phyloP scores from a whole-genome alignment of 2,888 invertebrate species.

The Arrhopalites spinosus region DNA sequence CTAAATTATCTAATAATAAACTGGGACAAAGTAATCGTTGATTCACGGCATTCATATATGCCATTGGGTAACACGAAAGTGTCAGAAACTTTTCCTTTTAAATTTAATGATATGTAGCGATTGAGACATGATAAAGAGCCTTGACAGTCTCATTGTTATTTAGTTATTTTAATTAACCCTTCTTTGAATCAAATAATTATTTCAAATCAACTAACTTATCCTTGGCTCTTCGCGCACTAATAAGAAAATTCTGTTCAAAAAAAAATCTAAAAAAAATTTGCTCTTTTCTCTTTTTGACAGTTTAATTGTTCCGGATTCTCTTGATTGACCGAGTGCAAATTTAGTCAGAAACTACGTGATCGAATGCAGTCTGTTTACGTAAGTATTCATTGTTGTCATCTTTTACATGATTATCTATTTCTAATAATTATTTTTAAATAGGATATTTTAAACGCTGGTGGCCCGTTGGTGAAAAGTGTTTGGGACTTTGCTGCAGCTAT shows the following conservation, averaged over 20 bases:
- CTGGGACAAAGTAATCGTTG: conserved; percentile 50
- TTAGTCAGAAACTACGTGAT: too few relatives aligned
- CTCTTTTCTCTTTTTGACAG: too few relatives aligned
- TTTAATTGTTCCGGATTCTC: too few relatives aligned
- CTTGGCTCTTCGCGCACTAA: too few relatives aligned
- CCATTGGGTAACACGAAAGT: conserved; percentile 51
- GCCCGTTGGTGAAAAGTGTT: conserved; percentile 41
- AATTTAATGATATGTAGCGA: not conserved
- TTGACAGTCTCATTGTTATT: too few relatives aligned
- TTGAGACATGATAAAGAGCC: too few relatives aligned
- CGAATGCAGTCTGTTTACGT: not conserved
- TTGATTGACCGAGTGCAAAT: too few relatives aligned
- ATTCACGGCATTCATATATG: conserved; percentile 51
- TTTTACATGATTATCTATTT: not conserved
- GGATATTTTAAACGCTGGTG: conserved; percentile 48
- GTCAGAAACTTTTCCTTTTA: not conserved
- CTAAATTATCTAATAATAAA: conserved; percentile 45
- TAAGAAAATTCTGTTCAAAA: too few relatives aligned
- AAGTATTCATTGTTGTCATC: not conserved
- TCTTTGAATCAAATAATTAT: too few relatives aligned
- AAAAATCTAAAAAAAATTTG: too few relatives aligned
- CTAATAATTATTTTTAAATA: conserved; percentile 20
- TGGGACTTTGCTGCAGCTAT: conserved; percentile 39
- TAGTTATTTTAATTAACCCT: too few relatives aligned
- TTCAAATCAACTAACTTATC: too few relatives aligned